Base-by-base conservation (phyloP, 2,113 vertebrate species). In the Gambusia holbrooki region DNA sequence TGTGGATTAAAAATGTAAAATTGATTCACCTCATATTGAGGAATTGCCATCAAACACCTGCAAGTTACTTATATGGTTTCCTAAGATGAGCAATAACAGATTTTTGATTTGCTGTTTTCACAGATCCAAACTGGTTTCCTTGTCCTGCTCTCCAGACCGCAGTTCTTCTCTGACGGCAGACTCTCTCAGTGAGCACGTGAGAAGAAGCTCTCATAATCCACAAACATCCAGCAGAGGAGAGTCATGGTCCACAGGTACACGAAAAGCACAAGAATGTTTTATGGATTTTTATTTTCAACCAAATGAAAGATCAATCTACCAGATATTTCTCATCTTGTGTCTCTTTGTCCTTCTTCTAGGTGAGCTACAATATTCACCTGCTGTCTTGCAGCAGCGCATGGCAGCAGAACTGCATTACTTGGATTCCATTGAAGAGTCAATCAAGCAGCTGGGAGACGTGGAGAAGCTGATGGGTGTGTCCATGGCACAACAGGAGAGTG, bases 401-500 rank as follows among this genome's bases (percentile, higher is more conserved):
- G 90, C 95, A 0, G 96, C 95, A n/a, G 97, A 99, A 60, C 91
- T 99, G 58, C 96, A 92, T 70, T 97, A 98, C 84, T 87, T 99
- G 68, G 96, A 94, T 25, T 95, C 96, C 2, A 93, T 98, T 1
- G 98, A 99, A 85, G 97, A 98, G 88, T 97, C 97, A 0, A 91
- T 97, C 30, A 93, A 95, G 15, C 97, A 99, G 61, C 93, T 99
- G 10, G 93, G 95, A 0, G 96, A 98, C 0, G 77, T 97, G 30
- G 98, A 99, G 85, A 91, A 96, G 10, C 89, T 96, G 0, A 91
- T 96, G 74, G 95, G 95, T 10, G 94, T 99, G 33, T 96, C 97
- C 0, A 92, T 97, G 37, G 98, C 97, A 63, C 97, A 99, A 79
- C 97, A 98, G 86, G 98, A 99, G 88, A 97, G 92, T 0, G 95